These are phyloP conservation scores for Atrichornis clamosus DNA, from an alignment of 2,113 vertebrate species.

Conservation along the genomic window DNA sequence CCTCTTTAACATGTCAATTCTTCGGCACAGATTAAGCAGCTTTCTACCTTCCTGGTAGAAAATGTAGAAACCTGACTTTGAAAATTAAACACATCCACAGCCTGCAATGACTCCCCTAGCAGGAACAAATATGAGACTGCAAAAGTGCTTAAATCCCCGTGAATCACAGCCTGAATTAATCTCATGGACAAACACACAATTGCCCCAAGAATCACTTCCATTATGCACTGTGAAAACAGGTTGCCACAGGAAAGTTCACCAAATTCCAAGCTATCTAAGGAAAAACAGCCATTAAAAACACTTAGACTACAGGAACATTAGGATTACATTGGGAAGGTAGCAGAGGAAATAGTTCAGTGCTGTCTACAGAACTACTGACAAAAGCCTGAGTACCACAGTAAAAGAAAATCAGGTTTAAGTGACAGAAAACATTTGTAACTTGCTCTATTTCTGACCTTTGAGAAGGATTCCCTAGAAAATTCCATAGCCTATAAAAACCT, in stretches of 20 bases:
- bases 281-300: background rate
- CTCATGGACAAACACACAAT: background rate
- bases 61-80: background rate
- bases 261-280: background rate
- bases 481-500: background rate
- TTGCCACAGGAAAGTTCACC: background rate
- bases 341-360: background rate
- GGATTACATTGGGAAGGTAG: background rate
- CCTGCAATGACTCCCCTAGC: background rate
- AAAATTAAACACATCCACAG: background rate
- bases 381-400: background rate
- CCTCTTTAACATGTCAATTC: background rate
- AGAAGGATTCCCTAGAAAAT: background rate
- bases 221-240: background rate
- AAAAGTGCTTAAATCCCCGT: background rate
- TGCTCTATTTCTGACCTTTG: background rate
- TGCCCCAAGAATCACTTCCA: background rate
- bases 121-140: background rate
- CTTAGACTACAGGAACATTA: background rate
- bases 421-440: background rate
- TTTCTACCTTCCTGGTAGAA: background rate
- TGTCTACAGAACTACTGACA: background rate
- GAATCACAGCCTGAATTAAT: background rate
- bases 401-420: background rate
- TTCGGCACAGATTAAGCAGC: background rate